Base-by-base conservation (phyloP, 2,113 vertebrate genomes). In the Myotis lucifugus region DNA sequence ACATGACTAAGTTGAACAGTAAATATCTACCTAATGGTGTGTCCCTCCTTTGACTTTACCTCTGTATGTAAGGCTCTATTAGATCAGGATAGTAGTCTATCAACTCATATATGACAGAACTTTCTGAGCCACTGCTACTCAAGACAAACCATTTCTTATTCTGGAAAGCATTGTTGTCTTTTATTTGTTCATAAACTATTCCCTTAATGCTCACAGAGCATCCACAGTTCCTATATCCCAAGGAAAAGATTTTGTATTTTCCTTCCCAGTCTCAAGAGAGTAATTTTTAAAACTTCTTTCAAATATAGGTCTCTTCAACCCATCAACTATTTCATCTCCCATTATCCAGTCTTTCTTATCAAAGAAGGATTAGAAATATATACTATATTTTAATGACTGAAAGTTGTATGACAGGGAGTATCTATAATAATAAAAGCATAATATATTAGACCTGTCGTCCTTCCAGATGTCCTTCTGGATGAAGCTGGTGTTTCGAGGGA, bases 181-280 rank as follows among this genome's bases (percentile, higher is more conserved):
- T 94, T 52, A 37, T 85, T 95, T 85, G 54, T 56, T n/a, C 37
- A 73, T 56, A 66, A 92, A 54, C 52, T 88, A 77, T 37, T 48
- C 23, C 23, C 15, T 86, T 82, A 82, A 67, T 25, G 23, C 72
- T 81, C 34, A 40, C 59, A 15, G 21, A 32, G 48, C 19, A 89
- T 37, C 37, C 34, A n/a, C 10, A 90, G 3, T 74, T 78, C 9
- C 10, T 46, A 54, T 40, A 77, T 69, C 21, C 50, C 54, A 93
- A 73, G 52, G 6, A 54, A 54, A 21, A 54, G 19, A 85, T 91
- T 92, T 85, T 25, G 21, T 54, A 69, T 48, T 77, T 88, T 54
- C 15, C 40, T 8, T 89, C 46, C 61, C 46, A 77, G 3, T 50
- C 29, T 85, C 69, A 74, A 85, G 29, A 90, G 34, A 19, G 4